phyloP scores from a whole-genome alignment of 2,888 invertebrate genomes.

The Timandra comae region DNA sequence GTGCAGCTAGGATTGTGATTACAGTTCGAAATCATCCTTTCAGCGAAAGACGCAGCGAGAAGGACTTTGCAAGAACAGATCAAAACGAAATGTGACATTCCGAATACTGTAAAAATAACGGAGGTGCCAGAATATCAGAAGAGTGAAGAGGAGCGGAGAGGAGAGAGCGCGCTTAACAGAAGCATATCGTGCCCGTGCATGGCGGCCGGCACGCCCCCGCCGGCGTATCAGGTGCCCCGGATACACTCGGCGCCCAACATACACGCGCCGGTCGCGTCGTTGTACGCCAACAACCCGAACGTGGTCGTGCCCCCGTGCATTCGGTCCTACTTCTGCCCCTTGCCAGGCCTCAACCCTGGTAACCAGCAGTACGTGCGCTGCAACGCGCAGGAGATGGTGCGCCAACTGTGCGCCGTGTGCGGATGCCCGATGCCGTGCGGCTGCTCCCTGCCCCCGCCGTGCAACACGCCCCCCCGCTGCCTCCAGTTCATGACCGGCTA shows the following conservation, averaged over 20 bases:
- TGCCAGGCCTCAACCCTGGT: no score
- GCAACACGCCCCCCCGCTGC: conserved; percentile 48
- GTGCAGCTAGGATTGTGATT: no score
- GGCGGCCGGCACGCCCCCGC: background rate
- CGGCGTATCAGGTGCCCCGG: no score
- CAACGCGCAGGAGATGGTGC: no score
- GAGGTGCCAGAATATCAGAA: background rate
- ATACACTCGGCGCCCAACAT: no score
- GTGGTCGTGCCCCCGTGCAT: no score
- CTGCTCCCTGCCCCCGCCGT: conserved; percentile 49
- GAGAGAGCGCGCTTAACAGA: background rate
- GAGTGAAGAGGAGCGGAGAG: background rate
- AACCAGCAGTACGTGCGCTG: no score
- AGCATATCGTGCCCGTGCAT: background rate
- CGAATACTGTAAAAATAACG: background rate
- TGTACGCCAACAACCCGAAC: no score
- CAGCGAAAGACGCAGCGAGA: background rate
- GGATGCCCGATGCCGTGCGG: conserved; percentile 32
- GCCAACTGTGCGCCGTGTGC: conserved; percentile 38
- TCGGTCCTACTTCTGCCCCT: no score
- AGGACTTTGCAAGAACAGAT: background rate
- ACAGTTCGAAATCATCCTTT: conserved; percentile 1
- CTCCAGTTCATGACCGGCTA: conserved; percentile 60
- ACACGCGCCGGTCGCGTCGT: no score
- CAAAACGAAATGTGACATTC: background rate